phyloP scores from a whole-genome alignment of 2,113 vertebrate genomes.

The Syngnathus scovelli region DNA sequence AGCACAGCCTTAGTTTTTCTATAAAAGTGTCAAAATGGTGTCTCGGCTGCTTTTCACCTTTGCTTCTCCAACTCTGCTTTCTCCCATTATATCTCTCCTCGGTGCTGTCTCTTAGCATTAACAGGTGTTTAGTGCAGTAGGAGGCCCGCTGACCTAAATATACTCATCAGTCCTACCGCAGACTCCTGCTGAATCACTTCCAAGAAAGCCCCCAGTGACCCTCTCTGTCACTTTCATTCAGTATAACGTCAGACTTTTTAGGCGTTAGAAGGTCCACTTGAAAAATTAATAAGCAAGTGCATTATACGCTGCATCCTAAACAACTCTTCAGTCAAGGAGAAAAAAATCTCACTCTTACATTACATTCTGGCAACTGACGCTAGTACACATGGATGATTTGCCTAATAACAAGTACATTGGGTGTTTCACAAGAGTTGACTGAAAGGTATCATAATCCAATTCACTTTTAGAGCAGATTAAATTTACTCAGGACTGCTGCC shows the following conservation, averaged over 20 bases:
- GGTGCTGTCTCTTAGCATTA: conserved; percentile 45
- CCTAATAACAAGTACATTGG: not conserved
- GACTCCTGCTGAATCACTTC: conserved; percentile 55
- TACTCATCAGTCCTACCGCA: conserved; percentile 53
- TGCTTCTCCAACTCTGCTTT: conserved; percentile 14
- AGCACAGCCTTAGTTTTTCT: not conserved
- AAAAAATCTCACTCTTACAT: not conserved
- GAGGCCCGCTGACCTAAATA: conserved; percentile 56
- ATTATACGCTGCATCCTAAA: not conserved
- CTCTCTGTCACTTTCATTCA: conserved; percentile 30
- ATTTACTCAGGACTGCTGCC: not conserved
- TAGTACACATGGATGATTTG: not conserved
- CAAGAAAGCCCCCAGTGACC: conserved; percentile 24
- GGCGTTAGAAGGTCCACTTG: not conserved
- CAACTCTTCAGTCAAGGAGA: not conserved
- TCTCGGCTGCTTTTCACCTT: not conserved
- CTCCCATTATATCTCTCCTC: conserved; percentile 27
- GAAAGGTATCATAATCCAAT: not conserved
- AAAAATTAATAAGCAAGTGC: not conserved
- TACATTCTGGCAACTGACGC: not conserved
- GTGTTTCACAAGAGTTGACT: not conserved
- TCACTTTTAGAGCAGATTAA: not conserved
- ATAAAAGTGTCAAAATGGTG: conserved; percentile 2
- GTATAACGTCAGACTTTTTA: conserved; percentile 13
- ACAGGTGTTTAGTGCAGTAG: conserved; percentile 55